A percentile compares a stretch with the other conserved stretches of the same genome.
These are phyloP conservation scores for human DNA, from an alignment of 2,113 vertebrate genomes.

Conservation along the genomic window DNA sequence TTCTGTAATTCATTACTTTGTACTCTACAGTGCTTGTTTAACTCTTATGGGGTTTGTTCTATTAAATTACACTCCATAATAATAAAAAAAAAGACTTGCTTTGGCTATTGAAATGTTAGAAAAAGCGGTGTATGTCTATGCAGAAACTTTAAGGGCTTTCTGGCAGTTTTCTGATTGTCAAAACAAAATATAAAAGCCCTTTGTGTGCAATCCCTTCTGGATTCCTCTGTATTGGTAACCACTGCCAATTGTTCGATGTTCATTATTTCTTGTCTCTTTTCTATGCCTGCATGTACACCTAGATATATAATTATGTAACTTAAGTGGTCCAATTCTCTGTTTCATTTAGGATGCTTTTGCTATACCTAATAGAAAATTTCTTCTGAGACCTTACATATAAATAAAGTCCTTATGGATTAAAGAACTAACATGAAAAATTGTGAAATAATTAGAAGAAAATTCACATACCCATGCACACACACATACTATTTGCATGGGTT, in stretches of 20 bases:
- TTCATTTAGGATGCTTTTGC: neutral
- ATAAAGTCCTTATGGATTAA: neutral
- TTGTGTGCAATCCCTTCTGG: neutral
- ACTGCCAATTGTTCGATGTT: neutral
- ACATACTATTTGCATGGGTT: neutral
- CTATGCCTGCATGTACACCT: neutral
- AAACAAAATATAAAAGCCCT: neutral
- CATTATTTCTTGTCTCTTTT: neutral
- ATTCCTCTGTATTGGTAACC: neutral
- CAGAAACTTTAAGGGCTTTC: neutral
- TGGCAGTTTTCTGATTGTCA: neutral
- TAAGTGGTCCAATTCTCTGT: neutral
- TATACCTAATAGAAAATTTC: neutral
- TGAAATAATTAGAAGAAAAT: slow-evolving; percentile 10
- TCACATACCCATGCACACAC: neutral
- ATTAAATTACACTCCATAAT: neutral
- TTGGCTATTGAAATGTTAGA: neutral
- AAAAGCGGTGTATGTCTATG: neutral
- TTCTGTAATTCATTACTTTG: neutral
- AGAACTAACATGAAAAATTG: neutral
- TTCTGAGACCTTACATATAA: neutral
- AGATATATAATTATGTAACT: neutral
- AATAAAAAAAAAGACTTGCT: neutral
- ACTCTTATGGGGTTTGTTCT: neutral
- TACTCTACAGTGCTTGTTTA: neutral